These are phyloP conservation scores for Phaetusa simplex DNA, from an alignment of 2,113 vertebrate genomes.

Conservation along the genomic window DNA sequence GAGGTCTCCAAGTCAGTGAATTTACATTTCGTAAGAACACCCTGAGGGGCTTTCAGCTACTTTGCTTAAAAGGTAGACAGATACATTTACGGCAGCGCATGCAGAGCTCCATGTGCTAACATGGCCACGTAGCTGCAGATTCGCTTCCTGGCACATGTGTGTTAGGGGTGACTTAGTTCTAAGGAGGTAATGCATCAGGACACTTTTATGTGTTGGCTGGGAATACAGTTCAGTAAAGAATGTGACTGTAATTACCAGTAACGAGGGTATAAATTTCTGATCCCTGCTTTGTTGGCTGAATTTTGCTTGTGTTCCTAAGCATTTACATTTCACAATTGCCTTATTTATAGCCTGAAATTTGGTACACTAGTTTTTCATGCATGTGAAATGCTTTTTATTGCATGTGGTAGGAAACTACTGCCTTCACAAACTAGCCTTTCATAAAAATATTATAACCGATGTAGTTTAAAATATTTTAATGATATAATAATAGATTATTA, in stretches of 20 bases:
- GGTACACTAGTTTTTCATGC: conserved; percentile 37
- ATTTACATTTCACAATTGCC: conserved; percentile 57
- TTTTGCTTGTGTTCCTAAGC: conserved; percentile 47
- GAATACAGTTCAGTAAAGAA: conserved; percentile 53
- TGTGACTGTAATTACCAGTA: conserved; percentile 65
- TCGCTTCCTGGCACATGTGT: neutral
- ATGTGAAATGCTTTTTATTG: conserved; percentile 46
- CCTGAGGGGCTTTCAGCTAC: conserved; percentile 62
- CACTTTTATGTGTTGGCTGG: conserved; percentile 60
- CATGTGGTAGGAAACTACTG: neutral
- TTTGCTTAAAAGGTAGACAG: conserved; percentile 65
- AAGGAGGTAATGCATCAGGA: conserved; percentile 44
- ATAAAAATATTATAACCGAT: neutral
- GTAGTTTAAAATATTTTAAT: conserved; percentile 14
- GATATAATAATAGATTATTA: neutral
- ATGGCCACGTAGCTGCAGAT: neutral
- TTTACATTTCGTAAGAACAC: conserved; percentile 71
- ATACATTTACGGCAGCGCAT: conserved; percentile 40
- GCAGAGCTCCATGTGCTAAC: conserved; percentile 8
- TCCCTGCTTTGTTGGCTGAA: conserved; percentile 43
- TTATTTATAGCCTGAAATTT: conserved; percentile 59
- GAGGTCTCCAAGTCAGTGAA: conserved; percentile 66
- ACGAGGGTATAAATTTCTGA: conserved; percentile 65
- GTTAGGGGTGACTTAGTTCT: conserved; percentile 21
- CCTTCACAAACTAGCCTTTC: neutral